Conservation (phyloP, 2,113 vertebrate species). For the Callospermophilus lateralis region DNA sequence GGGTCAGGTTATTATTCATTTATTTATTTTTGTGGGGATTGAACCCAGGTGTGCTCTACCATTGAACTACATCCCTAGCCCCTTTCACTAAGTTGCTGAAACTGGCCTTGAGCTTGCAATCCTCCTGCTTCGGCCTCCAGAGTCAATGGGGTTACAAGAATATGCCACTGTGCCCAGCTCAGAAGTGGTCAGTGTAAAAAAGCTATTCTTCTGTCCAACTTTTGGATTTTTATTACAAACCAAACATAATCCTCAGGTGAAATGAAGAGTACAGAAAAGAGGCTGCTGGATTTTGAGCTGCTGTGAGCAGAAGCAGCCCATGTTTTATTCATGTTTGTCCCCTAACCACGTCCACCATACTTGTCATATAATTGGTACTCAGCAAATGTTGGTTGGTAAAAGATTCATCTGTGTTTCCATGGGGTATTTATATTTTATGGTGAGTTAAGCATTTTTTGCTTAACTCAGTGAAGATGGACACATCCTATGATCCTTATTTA, state of each 20-base stretch:
- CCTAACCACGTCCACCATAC: background rate
- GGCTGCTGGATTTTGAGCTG: constrained; percentile 25
- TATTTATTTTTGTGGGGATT: too few species aligned
- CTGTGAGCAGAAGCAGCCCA: too few species aligned
- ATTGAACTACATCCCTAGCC: too few species aligned
- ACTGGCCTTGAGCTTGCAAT: too few species aligned
- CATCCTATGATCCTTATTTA: constrained; percentile 10
- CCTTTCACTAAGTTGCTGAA: too few species aligned
- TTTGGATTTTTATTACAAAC: constrained; percentile 54
- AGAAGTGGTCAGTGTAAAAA: background rate
- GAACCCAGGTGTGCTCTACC: too few species aligned
- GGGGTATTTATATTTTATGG: background rate
- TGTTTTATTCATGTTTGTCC: constrained; percentile 21
- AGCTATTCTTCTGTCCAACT: background rate
- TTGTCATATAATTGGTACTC: background rate
- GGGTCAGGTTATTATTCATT: background rate
- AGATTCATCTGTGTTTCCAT: background rate
- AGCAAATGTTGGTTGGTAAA: background rate
- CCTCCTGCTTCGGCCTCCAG: too few species aligned
- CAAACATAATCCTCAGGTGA: constrained; percentile 14
- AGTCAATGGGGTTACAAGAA: too few species aligned
- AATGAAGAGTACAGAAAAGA: constrained; percentile 4
- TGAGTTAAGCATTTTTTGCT: background rate
- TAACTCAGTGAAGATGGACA: background rate
- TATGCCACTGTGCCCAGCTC: too few species aligned